A percentile compares a stretch with the other conserved stretches of the same genome.
These are phyloP conservation scores for Ptychodera flava DNA, from an alignment of 35 echinoderm and acorn worm species.

Conservation along the genomic window DNA sequence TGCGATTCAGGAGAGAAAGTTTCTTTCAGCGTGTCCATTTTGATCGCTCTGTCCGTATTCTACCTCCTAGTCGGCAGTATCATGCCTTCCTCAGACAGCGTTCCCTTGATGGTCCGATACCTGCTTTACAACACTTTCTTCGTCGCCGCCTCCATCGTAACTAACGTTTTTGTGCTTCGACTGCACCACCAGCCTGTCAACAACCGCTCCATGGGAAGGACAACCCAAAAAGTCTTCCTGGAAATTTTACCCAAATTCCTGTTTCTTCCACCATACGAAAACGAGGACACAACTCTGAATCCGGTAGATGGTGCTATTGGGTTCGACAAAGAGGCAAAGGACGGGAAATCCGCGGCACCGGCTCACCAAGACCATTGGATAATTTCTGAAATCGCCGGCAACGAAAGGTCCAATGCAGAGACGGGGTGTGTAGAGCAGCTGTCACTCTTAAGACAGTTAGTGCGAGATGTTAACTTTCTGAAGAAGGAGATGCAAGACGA, in stretches of 20 bases:
- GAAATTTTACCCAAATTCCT: conserved; percentile 69
- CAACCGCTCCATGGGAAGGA: conserved; percentile 58
- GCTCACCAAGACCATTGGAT: background rate
- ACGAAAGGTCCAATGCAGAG: background rate
- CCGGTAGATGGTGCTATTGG: background rate
- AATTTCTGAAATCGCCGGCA: background rate
- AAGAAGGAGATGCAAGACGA: background rate
- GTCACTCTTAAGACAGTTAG: background rate
- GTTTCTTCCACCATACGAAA: background rate
- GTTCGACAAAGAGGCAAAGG: background rate
- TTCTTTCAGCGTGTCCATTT: conserved; percentile 82
- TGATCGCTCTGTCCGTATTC: conserved; percentile 92
- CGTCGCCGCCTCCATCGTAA: conserved; percentile 70
- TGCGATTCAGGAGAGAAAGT: conserved; percentile 84
- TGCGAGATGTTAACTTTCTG: background rate
- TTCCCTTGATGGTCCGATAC: conserved; percentile 87
- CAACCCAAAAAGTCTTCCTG: conserved; percentile 67
- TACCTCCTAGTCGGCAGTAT: conserved; percentile 81
- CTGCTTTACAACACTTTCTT: conserved; percentile 88
- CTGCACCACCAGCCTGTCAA: conserved; percentile 63
- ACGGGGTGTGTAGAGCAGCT: background rate
- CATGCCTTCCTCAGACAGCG: conserved; percentile 69
- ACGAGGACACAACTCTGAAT: background rate
- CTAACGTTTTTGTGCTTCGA: conserved; percentile 81
- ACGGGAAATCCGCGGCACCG: background rate